A percentile compares a stretch with the other conserved stretches of the same genome.
phyloP scores from a whole-genome alignment of 2,797 vertebrate species.

The Linurgus olivaceus region DNA sequence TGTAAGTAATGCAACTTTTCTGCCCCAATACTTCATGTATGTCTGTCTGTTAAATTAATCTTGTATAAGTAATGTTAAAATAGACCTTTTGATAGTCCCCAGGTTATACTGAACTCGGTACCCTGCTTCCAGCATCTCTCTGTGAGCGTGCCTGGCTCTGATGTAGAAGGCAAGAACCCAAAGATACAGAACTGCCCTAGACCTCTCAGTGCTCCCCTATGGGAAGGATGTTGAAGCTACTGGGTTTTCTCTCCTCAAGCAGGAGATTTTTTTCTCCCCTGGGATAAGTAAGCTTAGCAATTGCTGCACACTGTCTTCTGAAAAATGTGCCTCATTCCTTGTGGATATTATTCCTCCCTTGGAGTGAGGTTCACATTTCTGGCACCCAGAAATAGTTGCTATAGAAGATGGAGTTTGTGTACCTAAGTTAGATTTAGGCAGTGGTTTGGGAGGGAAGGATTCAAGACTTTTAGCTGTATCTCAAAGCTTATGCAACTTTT shows the following conservation, averaged over 20 bases:
- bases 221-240: neutral
- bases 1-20: neutral
- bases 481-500: neutral
- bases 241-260: neutral
- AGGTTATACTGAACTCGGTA: neutral
- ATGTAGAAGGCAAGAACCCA: neutral
- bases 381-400: neutral
- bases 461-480: neutral
- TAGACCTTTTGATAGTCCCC: neutral
- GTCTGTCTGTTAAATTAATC: neutral
- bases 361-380: neutral
- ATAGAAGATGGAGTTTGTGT: neutral
- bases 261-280: neutral
- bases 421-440: neutral
- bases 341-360: neutral
- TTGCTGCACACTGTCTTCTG: neutral
- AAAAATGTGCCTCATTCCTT: neutral
- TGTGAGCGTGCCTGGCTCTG: neutral
- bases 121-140: neutral
- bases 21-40: neutral
- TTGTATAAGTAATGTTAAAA: neutral
- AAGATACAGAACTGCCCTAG: neutral
- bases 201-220: neutral
- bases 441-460: neutral
- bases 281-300: neutral